phyloP scores from a whole-genome alignment of 2,113 vertebrate genomes.

The Narcine bancroftii region DNA sequence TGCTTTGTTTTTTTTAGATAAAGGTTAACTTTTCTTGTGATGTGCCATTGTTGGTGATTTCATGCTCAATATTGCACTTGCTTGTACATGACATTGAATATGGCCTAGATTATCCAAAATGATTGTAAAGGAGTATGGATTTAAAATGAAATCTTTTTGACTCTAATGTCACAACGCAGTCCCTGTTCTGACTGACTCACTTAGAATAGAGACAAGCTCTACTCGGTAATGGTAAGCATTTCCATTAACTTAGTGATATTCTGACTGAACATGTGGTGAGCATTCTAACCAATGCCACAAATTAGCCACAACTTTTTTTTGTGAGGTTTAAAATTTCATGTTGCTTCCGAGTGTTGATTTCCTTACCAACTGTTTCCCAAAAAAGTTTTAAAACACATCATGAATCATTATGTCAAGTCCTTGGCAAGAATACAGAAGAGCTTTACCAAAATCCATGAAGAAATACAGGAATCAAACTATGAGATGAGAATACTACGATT shows the following conservation, averaged over 20 bases:
- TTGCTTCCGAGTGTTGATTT: neutral
- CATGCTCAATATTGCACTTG: neutral
- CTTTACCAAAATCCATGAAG: neutral
- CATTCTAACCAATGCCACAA: neutral
- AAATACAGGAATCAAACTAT: neutral
- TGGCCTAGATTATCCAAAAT: neutral
- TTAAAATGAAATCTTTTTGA: too few species aligned
- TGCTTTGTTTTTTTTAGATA: neutral
- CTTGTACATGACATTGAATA: neutral
- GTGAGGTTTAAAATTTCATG: neutral
- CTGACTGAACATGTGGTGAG: neutral
- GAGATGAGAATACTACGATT: neutral
- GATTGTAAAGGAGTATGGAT: neutral
- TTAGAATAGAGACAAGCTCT: neutral
- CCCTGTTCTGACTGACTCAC: too few species aligned
- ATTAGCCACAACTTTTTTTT: neutral
- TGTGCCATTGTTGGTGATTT: neutral
- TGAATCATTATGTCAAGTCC: neutral
- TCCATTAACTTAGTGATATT: neutral
- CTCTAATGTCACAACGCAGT: too few species aligned
- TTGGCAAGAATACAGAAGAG: neutral
- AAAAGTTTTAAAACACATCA: neutral
- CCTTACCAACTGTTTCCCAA: neutral
- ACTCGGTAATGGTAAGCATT: neutral
- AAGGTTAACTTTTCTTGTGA: neutral